Evolutionary conservation across 2,888 invertebrate species (phyloP).

Genomic region (Polietes domitor): DNA sequence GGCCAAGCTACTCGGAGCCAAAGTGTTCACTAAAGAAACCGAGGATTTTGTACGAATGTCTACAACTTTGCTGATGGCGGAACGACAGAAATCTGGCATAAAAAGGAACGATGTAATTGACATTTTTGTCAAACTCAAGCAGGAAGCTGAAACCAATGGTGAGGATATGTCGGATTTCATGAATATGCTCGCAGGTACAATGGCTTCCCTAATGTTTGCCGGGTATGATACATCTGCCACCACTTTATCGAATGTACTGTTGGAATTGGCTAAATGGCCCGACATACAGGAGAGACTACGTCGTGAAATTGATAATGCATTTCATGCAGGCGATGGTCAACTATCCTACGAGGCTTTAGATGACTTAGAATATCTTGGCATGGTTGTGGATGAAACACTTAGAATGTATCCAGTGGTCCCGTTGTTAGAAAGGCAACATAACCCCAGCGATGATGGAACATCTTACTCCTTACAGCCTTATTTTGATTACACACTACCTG

Average conservation of each 20-base stretch:
- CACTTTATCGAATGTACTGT: conserved; percentile 80
- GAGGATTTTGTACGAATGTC: conserved; percentile 9
- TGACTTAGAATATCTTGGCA: conserved; percentile 76
- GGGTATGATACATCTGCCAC: conserved; percentile 80
- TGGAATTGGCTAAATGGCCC: conserved; percentile 79
- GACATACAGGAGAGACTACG: conserved; percentile 79
- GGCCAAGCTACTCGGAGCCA: neutral
- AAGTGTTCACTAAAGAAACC: neutral
- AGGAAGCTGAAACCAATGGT: conserved; percentile 8
- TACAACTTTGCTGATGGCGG: neutral
- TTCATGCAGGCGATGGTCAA: conserved; percentile 73
- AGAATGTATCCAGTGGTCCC: conserved; percentile 79
- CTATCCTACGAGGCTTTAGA: conserved; percentile 61
- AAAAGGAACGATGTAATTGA: conserved; percentile 47
- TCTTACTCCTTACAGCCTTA: conserved; percentile 74
- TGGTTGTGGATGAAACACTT: conserved; percentile 79
- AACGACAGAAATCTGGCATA: neutral
- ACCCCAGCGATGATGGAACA: conserved; percentile 52
- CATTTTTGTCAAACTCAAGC: conserved; percentile 39
- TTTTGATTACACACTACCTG: conserved; percentile 73
- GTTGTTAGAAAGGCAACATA: conserved; percentile 76
- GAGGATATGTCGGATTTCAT: neutral
- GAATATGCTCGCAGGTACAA: conserved; percentile 73
- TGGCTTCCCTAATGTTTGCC: conserved; percentile 76
- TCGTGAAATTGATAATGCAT: conserved; percentile 78